Base-by-base conservation (phyloP, 2,888 invertebrate species). In the Drosophila tanythrix region DNA sequence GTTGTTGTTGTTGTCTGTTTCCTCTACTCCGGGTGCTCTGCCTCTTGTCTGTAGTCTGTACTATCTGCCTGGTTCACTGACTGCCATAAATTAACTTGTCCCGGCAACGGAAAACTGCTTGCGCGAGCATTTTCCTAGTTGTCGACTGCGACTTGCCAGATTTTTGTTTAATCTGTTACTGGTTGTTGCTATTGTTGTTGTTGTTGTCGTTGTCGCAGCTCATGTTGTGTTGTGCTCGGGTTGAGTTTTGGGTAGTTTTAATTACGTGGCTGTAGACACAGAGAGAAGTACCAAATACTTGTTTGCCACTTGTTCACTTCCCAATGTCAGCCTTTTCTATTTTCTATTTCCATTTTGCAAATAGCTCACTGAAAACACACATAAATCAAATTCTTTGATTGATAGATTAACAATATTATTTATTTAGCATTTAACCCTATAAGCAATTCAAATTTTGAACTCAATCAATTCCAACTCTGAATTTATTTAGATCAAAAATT, bases 31-130 rank as follows among this genome's bases (percentile, higher is more conserved):
- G 61, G 29, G n/a, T 33, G 59, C 35, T 57, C 31, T 50, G 59
- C 25, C 65, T 55, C 57, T 31, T 51, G 59, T 58, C 62, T 62
- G 65, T 36, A 25, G 53, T 67, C 48, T 58, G 70, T 70, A 79
- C 76, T 79, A 83, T 83, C 89, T 83, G 84, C 74, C 76, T 87
- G 87, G 76, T 80, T 86, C 84, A 78, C 67, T 89, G 83, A 75
- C 81, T 88, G 87, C 89, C 86, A 87, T 87, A 89, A 87, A 87
- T 87, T 87, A 87, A 88, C 81, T 89, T 85, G 85, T 78, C 85
- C 75, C 75, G 80, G 74, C 79, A 83, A 74, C 70, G 62, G 64
- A 55, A 74, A 76, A 74, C 68, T 75, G 80, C 80, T 76, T 71
- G 68, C 68, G 64, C 63, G 18, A 57, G 70, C 77, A 73, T 68